Percentiles rank a stretch among this genome's conserved stretches.
Evolutionary conservation across 1,140 invertebrate species (phyloP).

Genomic region (Diuraphis noxia): DNA sequence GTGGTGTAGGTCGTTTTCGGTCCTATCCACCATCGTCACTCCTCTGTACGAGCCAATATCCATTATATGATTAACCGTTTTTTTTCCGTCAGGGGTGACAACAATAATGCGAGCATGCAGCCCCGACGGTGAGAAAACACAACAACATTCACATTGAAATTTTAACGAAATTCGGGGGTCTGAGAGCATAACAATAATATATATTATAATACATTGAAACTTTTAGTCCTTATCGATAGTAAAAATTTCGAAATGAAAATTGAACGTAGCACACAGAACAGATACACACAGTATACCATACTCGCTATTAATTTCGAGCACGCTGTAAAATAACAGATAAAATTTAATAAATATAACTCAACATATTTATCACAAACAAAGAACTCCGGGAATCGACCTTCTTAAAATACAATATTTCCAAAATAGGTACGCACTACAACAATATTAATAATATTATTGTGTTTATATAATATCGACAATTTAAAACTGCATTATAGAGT

Average conservation of each 20-base stretch:
- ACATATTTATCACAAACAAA: not conserved
- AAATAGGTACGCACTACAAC: not conserved
- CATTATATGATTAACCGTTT: constrained; percentile 50
- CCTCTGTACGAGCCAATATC: not conserved
- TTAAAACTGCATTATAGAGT: not conserved
- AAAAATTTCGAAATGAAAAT: not conserved
- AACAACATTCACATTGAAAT: constrained; percentile 12
- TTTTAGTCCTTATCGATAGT: not conserved
- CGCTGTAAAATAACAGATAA: not conserved
- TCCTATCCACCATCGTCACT: not conserved
- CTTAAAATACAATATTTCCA: not conserved
- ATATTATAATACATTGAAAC: not conserved
- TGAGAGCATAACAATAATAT: not conserved
- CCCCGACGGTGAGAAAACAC: not conserved
- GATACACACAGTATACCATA: not conserved
- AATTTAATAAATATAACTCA: not conserved
- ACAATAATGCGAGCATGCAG: constrained; percentile 1
- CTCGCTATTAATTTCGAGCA: not conserved
- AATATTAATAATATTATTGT: not conserved
- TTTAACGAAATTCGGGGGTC: constrained; percentile 29
- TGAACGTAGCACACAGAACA: too few species aligned
- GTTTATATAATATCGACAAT: not conserved
- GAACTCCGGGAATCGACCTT: not conserved
- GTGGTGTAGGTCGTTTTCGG: constrained; percentile 13
- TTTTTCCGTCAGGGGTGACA: constrained; percentile 24